Evolutionary conservation across 2,888 invertebrate species (phyloP).

Genomic region (Brachypalpus laphriformis): DNA sequence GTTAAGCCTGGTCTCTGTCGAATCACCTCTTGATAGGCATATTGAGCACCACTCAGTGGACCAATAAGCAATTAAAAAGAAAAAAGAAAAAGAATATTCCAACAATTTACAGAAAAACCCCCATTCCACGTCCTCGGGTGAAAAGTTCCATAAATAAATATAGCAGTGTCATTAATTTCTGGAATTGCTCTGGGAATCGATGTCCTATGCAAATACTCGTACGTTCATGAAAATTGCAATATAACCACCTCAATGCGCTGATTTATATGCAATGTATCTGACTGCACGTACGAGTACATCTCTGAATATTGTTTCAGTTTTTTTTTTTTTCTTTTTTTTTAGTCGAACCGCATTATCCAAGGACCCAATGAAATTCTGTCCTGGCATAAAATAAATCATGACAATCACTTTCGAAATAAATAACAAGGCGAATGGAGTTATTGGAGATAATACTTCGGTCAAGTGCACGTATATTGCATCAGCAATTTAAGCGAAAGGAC

Average conservation of each 20-base stretch:
- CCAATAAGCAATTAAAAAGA: not conserved
- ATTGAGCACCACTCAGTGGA: not conserved
- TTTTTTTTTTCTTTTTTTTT: not conserved
- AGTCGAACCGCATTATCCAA: not conserved
- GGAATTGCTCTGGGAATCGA: not conserved
- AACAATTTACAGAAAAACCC: not conserved
- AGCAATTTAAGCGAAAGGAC: not conserved
- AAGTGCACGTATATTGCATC: not conserved
- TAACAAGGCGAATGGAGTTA: not conserved
- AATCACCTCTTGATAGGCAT: not conserved
- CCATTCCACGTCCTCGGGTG: too few species aligned
- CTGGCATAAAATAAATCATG: not conserved
- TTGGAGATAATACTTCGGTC: not conserved
- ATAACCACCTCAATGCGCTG: not conserved
- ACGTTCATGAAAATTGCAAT: constrained; percentile 4
- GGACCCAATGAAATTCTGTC: not conserved
- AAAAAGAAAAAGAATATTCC: not conserved
- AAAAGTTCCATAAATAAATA: not conserved
- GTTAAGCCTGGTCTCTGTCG: not conserved
- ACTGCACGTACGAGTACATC: not conserved
- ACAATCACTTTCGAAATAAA: not conserved
- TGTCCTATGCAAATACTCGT: not conserved
- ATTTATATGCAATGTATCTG: not conserved
- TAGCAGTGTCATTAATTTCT: not conserved
- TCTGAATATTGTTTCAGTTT: not conserved